A percentile compares a stretch with the other conserved stretches of the same genome.
These are phyloP conservation scores for Pelvicachromis taeniatus DNA, from an alignment of 2,113 vertebrate genomes.

Conservation along the genomic window DNA sequence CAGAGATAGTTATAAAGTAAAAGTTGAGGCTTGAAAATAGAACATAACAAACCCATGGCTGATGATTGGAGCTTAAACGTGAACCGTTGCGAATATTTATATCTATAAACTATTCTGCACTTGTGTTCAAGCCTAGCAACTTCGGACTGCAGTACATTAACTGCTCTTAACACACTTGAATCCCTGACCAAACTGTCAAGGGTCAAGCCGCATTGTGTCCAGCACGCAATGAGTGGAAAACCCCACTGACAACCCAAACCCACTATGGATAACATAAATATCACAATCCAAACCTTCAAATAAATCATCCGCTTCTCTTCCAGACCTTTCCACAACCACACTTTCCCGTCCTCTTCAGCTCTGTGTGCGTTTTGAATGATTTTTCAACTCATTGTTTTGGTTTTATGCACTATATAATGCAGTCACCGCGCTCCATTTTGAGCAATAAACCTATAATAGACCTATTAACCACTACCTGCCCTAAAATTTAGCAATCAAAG, in stretches of 20 bases:
- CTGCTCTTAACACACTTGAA: neutral
- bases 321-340: neutral
- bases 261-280: neutral
- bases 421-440: rapidly evolving
- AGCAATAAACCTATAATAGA: no score
- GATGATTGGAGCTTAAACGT: neutral
- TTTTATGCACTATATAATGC: rapidly evolving
- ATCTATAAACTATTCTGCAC: neutral
- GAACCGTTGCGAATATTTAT: neutral
- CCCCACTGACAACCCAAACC: neutral
- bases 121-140: neutral
- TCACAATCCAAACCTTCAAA: neutral
- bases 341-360: rapidly evolving
- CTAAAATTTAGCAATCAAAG: neutral
- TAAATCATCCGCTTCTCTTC: neutral
- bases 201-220: neutral
- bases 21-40: neutral
- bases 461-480: neutral
- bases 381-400: neutral
- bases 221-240: neutral
- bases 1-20: neutral
- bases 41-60: neutral
- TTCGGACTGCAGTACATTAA: neutral
- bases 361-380: rapidly evolving
- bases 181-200: neutral